A percentile compares a stretch with the other conserved stretches of the same genome.
Evolutionary conservation across 2,113 vertebrate genomes (phyloP).

Genomic region (Alethe castanea): DNA sequence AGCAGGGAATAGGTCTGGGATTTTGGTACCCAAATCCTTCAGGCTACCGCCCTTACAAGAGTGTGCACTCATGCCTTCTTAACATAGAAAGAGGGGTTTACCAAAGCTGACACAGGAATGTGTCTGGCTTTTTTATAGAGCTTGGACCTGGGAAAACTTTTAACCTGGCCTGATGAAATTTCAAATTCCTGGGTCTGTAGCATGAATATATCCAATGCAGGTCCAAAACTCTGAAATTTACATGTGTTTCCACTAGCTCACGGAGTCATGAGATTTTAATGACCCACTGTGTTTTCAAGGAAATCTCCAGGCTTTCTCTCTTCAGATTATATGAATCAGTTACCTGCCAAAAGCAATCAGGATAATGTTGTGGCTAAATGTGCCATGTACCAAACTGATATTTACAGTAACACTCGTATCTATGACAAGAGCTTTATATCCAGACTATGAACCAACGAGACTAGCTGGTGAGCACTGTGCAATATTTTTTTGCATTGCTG

Average conservation of each 20-base stretch:
- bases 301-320: not conserved
- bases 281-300: not conserved
- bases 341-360: constrained; percentile 1
- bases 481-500: not conserved
- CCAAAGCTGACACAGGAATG: not conserved
- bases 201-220: not conserved
- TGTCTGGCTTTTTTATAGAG: not conserved
- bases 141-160: not conserved
- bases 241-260: not conserved
- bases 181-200: not conserved
- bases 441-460: not conserved
- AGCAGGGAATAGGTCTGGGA: not conserved
- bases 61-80: not conserved
- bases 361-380: not conserved
- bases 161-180: not conserved
- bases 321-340: not conserved
- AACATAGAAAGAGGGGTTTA: not conserved
- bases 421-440: not conserved
- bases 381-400: not conserved
- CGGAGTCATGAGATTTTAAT: not conserved
- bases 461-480: not conserved
- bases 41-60: not conserved
- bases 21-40: not conserved
- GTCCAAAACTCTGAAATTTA: not conserved
- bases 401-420: not conserved